Conservation (phyloP, 2,888 invertebrate genomes). For the Theretra japonica region DNA sequence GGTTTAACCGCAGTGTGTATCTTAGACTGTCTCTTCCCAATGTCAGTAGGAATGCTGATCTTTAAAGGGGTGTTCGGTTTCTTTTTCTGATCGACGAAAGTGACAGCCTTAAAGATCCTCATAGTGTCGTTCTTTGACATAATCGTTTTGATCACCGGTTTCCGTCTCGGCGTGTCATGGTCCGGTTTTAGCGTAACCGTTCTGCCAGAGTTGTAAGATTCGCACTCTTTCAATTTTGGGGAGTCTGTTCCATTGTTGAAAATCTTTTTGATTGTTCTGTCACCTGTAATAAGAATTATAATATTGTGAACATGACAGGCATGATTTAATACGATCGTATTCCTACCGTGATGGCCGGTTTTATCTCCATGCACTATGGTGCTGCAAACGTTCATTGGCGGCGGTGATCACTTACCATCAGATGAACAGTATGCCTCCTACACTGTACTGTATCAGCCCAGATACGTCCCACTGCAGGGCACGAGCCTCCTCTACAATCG, state of each 20-base stretch:
- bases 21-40: slow-evolving; percentile 40
- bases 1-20: slow-evolving; percentile 35
- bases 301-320: background rate
- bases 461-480: too few relatives aligned
- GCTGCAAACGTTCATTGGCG: too few relatives aligned
- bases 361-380: too few relatives aligned
- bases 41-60: slow-evolving; percentile 55
- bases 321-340: too few relatives aligned
- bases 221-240: slow-evolving; percentile 28
- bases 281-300: slow-evolving; percentile 8
- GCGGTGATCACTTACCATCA: too few relatives aligned
- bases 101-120: slow-evolving; percentile 61
- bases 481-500: too few relatives aligned
- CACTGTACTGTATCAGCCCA: too few relatives aligned
- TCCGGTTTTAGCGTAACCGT: slow-evolving; percentile 12
- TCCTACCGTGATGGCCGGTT: too few relatives aligned
- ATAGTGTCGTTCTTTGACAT: slow-evolving; percentile 47
- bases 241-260: slow-evolving; percentile 27
- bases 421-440: too few relatives aligned
- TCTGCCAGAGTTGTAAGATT: background rate
- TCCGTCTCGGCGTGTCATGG: slow-evolving; percentile 39
- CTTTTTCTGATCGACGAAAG: slow-evolving; percentile 56
- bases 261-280: slow-evolving; percentile 25
- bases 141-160: slow-evolving; percentile 58
- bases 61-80: slow-evolving; percentile 45